phyloP scores from a whole-genome alignment of 1,140 invertebrate genomes.

The Bombus difficillimus region DNA sequence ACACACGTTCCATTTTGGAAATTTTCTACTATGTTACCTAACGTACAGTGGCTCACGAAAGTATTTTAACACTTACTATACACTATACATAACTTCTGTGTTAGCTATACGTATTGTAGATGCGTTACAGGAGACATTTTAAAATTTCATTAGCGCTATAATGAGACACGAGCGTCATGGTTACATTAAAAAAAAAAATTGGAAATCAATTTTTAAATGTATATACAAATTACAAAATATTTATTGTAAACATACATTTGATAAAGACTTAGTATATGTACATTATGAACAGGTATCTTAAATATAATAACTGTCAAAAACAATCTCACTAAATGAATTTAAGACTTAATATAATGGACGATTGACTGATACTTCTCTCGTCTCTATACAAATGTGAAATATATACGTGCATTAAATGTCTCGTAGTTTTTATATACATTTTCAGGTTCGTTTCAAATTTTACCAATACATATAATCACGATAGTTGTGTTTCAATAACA shows the following conservation, averaged over 20 bases:
- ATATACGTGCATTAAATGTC: no score
- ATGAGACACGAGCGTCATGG: not conserved
- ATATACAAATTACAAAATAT: not conserved
- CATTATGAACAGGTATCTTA: not conserved
- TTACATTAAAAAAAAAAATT: not conserved
- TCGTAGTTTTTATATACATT: not conserved
- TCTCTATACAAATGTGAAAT: not conserved
- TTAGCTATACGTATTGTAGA: no score
- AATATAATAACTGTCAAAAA: not conserved
- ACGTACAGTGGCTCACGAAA: not conserved
- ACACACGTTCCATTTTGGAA: not conserved
- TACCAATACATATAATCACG: not conserved
- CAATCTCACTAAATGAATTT: not conserved
- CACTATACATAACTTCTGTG: not conserved
- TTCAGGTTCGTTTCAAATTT: not conserved
- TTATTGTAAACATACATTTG: not conserved
- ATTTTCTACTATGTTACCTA: not conserved
- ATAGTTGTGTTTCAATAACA: not conserved
- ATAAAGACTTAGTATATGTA: not conserved
- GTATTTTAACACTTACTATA: not conserved
- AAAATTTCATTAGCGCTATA: not conserved
- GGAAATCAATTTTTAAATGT: not conserved
- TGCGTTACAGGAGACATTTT: not conserved
- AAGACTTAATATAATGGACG: not conserved
- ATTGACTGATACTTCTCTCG: not conserved